phyloP scores from a whole-genome alignment of 1,140 invertebrate species.

The Eubasilissa regina region DNA sequence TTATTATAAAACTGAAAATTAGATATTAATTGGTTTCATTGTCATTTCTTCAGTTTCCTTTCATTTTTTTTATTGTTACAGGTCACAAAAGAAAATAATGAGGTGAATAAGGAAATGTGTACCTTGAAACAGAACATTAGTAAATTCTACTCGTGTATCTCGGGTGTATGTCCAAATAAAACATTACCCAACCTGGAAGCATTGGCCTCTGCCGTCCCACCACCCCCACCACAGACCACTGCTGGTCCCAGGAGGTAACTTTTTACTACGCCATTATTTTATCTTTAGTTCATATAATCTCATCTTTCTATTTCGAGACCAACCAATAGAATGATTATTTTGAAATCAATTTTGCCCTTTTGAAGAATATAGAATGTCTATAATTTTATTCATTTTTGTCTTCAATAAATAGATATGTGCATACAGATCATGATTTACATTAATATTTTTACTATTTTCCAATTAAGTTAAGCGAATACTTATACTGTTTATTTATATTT shows the following conservation, averaged over 20 bases:
- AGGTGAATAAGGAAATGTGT: conserved; percentile 65
- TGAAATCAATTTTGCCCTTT: too few relatives aligned
- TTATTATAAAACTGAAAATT: not conserved
- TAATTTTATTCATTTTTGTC: too few relatives aligned
- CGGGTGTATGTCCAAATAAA: conserved; percentile 74
- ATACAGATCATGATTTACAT: too few relatives aligned
- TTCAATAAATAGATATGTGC: too few relatives aligned
- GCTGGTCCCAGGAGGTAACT: conserved; percentile 46
- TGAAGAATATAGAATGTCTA: too few relatives aligned
- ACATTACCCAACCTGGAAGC: conserved; percentile 72
- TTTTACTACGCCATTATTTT: too few relatives aligned
- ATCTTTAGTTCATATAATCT: too few relatives aligned
- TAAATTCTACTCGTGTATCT: conserved; percentile 75
- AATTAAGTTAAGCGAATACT: too few relatives aligned
- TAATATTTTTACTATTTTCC: too few relatives aligned
- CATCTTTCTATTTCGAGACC: too few relatives aligned
- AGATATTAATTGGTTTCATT: not conserved
- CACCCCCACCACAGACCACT: conserved; percentile 26
- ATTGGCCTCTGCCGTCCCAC: conserved; percentile 60
- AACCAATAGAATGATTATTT: too few relatives aligned
- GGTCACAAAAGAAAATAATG: conserved; percentile 75
- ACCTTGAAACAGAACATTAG: conserved; percentile 71
- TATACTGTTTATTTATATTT: too few relatives aligned
- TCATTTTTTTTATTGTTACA: conserved; percentile 62
- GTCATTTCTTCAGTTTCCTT: not conserved